Evolutionary conservation across 53 echinoderm and acorn worm species (phyloP), one percentile per base, ranked within the genome.

Genomic region (Holothuria scabra): DNA sequence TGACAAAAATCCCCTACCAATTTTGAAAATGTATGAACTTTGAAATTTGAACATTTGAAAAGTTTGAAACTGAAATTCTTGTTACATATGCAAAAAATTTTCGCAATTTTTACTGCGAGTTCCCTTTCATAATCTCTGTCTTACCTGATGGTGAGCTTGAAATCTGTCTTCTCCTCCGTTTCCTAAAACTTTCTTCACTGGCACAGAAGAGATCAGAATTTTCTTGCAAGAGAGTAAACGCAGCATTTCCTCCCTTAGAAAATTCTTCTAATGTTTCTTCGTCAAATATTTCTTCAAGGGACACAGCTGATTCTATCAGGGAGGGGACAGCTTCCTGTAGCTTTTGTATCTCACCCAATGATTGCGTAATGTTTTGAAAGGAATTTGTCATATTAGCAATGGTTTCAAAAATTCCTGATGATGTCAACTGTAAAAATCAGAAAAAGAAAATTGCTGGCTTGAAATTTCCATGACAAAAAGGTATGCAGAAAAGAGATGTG

Each of bases 161-260:
- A 46, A 48, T 26, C 16, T 72, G 72, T 19, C 79, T 26, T 12
- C 59, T 48, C 58, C 28, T 56, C 59, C 26, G 58, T 30, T 16
- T 56, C 10, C 10, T 26, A 33, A 11, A 29, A 34, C n/a, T 31
- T 16, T 13, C 57, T 8, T 12, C 79, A 23, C 12, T 28, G 4
- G 30, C 79, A 30, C 79, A 79, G 32, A 79, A 58, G 5, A 79
- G 19, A 28, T 79, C 60, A 7, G 79, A 57, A 21, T 79, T 79
- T 55, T 79, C 79, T 58, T 57, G 20, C 8, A 79, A 79, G 58
- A 79, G 35, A 12, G 65, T 64, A 31, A 28, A 64, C 11, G 59
- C 57, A 32, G 57, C 12, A 1, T 20, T 79, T 3, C 59, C 0
- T 31, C 65, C 65, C 3, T 5, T 31, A 4, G 13, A 12, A 5